Percentiles rank a stretch among this genome's conserved stretches.
These are phyloP conservation scores for Siniperca undulata DNA, from an alignment of 2,797 vertebrate genomes.

Conservation along the genomic window DNA sequence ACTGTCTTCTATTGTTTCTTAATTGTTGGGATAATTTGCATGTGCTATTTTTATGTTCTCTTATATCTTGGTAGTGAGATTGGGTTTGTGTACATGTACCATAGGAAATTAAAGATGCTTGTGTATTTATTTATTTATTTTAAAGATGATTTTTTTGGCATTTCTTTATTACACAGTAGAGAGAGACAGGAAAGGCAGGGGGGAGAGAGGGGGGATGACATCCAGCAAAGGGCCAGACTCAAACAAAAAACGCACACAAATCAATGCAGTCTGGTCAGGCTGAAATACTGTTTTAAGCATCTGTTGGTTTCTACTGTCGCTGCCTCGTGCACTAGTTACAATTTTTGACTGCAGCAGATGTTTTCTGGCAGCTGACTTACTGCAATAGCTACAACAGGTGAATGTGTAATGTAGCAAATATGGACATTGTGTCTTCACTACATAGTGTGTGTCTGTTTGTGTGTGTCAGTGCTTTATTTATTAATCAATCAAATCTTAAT, in stretches of 20 bases:
- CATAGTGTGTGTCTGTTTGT: conserved; percentile 1
- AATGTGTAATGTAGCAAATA: conserved; percentile 34
- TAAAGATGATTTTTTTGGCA: too few species aligned
- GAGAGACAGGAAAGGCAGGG: too few species aligned
- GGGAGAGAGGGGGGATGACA: too few species aligned
- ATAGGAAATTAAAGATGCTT: conserved; percentile 17
- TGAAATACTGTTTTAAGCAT: conserved; percentile 6
- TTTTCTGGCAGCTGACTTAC: conserved; percentile 54
- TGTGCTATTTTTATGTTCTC: conserved; percentile 65
- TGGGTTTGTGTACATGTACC: conserved; percentile 27
- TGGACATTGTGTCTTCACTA: conserved; percentile 28
- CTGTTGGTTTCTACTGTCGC: conserved; percentile 25
- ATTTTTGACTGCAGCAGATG: conserved; percentile 68
- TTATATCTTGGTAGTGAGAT: conserved; percentile 9
- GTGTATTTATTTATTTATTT: conserved; percentile 17
- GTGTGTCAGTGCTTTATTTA: neutral
- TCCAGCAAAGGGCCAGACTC: too few species aligned
- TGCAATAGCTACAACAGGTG: conserved; percentile 61
- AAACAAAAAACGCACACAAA: neutral
- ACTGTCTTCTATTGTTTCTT: conserved; percentile 80
- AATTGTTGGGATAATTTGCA: conserved; percentile 82
- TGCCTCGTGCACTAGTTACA: conserved; percentile 37
- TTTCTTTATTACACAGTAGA: too few species aligned
- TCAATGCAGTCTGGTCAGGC: conserved; percentile 2
- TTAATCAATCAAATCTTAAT: neutral